Conservation (phyloP, 1,140 invertebrate species). For the Drosophila sturtevanti region DNA sequence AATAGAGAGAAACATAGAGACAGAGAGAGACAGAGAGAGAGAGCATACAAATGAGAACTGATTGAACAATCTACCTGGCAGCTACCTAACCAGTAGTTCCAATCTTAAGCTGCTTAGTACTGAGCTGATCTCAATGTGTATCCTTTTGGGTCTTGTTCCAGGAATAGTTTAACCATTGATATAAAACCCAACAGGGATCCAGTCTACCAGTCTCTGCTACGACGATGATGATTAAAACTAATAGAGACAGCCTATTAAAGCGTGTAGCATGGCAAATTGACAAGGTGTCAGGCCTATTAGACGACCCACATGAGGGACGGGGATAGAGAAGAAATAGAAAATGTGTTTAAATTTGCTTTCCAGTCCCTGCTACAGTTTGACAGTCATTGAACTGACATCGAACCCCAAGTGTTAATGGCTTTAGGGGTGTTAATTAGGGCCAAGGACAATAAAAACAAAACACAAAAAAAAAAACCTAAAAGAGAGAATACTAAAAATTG, state of each 20-base stretch:
- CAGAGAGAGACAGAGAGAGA: background rate
- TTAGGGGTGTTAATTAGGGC: constrained; percentile 73
- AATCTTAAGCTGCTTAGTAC: constrained; percentile 64
- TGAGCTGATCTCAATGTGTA: constrained; percentile 7
- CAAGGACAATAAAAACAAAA: constrained; percentile 52
- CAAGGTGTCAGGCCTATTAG: constrained; percentile 78
- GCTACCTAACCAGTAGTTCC: constrained; percentile 14
- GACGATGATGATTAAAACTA: constrained; percentile 64
- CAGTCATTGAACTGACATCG: constrained; percentile 43
- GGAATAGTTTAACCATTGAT: constrained; percentile 77
- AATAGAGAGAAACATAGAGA: background rate
- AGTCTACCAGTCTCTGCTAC: constrained; percentile 42
- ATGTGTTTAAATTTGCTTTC: constrained; percentile 28
- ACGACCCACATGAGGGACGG: constrained; percentile 24
- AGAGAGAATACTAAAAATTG: constrained; percentile 35
- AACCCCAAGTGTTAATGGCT: constrained; percentile 74
- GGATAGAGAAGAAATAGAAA: constrained; percentile 2
- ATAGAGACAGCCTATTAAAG: constrained; percentile 71
- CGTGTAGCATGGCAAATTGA: constrained; percentile 75
- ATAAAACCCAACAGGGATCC: constrained; percentile 74
- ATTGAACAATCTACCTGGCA: constrained; percentile 51
- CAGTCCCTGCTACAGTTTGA: constrained; percentile 52
- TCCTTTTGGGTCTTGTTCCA: constrained; percentile 32
- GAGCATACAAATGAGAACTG: constrained; percentile 17
- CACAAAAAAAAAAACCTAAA: background rate